Evolutionary conservation across 2,888 invertebrate genomes (phyloP), one percentile per base, ranked within the genome.

Genomic region (Griposia aprilina): DNA sequence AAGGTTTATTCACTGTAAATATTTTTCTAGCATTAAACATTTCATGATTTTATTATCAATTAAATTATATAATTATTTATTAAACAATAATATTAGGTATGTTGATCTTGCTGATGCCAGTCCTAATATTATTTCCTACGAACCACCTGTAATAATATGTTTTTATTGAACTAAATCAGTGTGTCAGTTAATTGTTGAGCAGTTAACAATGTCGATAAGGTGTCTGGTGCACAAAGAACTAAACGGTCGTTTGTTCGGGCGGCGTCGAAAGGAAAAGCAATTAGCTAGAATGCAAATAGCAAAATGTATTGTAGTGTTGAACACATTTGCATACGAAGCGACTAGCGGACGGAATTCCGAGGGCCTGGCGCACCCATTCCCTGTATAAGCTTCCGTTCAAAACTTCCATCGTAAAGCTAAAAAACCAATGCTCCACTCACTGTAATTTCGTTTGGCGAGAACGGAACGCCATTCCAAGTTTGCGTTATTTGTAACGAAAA

Each of bases 251-350:
- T 94, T 92, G 92, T 93, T 91, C 90, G 87, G 89, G 83, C 87
- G 90, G 88, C 90, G 93, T 91, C 90, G 92, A 95, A 94, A 95
- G 95, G 95, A 94, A 95, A 95, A 94, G 95, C 96, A 96, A 96
- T 96, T 96, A 96, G 94, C 93, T 93, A 82, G 92, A 95, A 95
- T 93, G 93, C 93, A 95, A 95, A 95, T 95, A 94, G 93, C 92
- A 88, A 93, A 94, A 94, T 94, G 93, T 94, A 95, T 94, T 94
- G 94, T 94, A 93, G 92, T 93, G 92, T 90, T 93, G 90, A 91
- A 89, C 91, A 91, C 93, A 96, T 96, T 96, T 94, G 94, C 96
- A 96, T 96, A 93, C 91, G 92, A 93, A 94, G 93, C 94, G 94
- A 85, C 90, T 90, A 87, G 90, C 89, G 89, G 88, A 88, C 89